Evolutionary conservation across 2,113 vertebrate genomes (phyloP), one percentile per base, ranked within the genome.

Genomic region (Macaca mulatta): DNA sequence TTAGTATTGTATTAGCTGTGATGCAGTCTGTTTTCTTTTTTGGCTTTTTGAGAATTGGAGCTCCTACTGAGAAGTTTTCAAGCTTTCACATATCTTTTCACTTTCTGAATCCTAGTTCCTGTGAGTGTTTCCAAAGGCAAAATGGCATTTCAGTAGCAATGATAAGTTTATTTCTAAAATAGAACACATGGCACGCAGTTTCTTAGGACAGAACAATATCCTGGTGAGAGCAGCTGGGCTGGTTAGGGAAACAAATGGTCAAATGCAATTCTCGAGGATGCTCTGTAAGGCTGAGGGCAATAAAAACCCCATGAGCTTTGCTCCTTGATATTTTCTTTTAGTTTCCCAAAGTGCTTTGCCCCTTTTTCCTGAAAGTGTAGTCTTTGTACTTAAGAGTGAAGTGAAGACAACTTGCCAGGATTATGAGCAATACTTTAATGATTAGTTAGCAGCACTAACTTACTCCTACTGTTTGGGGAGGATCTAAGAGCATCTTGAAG

Each of bases 131-230:
- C 89, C 72, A 94, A 97, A 96, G 92, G 74, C 86, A 93, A 96
- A 97, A 94, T 96, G 78, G 45, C 89, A 96, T 92, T 97, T 96
- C 67, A 94, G 92, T 30, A 96, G 59, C 72, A 96, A 93, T 94
- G 93, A 89, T 94, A 96, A 97, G 78, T 96, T 18, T 93, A 96
- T n/a, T 83, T 96, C 74, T 89, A 96, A 97, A 97, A 96, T 94
- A 96, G 92, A 94, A 93, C 67, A 85, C 85, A 91, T 67, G 82
- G 45, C 45, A 93, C 77, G 92, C 50, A 94, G 92, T 97, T 98
- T 94, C 81, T 43, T 94, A 84, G 57, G 82, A 93, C 85, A 96
- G 82, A 97, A 94, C 64, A 89, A 72, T 91, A 93, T 93, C 82
- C 72, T 93, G 92, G 82, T 89, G 89, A 90, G 89, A 96, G 45